Base-by-base conservation (phyloP, 2,888 invertebrate species). In the Hyposoter didymator region DNA sequence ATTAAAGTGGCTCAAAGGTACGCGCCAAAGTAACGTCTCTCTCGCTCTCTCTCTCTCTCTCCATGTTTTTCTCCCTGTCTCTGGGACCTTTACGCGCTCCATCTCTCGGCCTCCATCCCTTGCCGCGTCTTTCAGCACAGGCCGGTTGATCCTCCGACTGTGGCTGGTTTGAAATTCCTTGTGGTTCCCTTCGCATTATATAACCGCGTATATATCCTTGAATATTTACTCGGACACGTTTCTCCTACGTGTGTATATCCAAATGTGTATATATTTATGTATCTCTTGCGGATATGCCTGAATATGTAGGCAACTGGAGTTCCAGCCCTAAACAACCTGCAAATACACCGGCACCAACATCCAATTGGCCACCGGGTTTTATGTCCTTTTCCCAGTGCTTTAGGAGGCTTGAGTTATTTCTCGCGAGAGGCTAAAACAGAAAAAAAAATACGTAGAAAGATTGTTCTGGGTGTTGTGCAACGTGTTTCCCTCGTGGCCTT, bases 1-100 rank as follows among this genome's bases (percentile, higher is more conserved):
- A 88, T 90, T 91, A 90, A 91, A 90, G 88, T 89, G 88, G 89
- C 88, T 91, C 90, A 90, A 91, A 91, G 90, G 86, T 88, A 89
- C 79, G 84, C 28, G 35, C 86, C 88, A 86, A 89, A 89, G 89
- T 87, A 88, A 88, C 88, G 83, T 64, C 43, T 19, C 45, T 67
- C 35, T 62, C 49, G 72, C 78, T 79, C 59, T 78, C 88, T 79
- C 75, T 52, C 72, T 74, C 76, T 66, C 47, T 39, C 74, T 74
- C 82, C 39, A 39, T 74, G 73, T 45, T 67, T 75, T 76, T 75
- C 75, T 64, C 49, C 75, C 17, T 62, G 55, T 78, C 79, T 78
- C 52, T 74, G 87, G 59, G 45, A 67, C 64, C 43, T 73, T 39
- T 59, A 76, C 55, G 64, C 39, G 39, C 67, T 66, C 19, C 55